Evolutionary conservation across 2,888 invertebrate genomes (phyloP).

Genomic region (Erebia palarica): DNA sequence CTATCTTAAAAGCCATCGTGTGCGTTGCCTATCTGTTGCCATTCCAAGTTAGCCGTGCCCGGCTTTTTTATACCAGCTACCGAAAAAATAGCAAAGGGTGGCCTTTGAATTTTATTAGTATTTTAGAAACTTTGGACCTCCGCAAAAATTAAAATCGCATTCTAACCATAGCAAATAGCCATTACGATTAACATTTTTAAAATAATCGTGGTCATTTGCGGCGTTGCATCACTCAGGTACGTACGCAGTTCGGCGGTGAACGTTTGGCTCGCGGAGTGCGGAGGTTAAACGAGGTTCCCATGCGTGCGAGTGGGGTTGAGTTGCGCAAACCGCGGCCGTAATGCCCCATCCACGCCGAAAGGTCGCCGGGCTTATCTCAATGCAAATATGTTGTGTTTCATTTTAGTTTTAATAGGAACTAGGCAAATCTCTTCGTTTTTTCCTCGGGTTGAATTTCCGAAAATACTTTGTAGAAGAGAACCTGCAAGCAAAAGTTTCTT

Average conservation of each 20-base stretch:
- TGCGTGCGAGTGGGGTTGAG: conserved; percentile 55
- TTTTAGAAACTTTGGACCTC: no score
- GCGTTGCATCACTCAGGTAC: conserved; percentile 40
- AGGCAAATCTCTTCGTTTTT: background rate
- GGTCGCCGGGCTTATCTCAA: conserved; percentile 53
- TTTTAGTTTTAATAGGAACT: conserved; percentile 14
- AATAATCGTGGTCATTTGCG: conserved; percentile 39
- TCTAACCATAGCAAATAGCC: background rate
- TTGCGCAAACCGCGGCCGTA: conserved; percentile 49
- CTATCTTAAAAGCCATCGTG: no score
- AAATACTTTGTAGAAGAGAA: no score
- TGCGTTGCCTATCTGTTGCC: no score
- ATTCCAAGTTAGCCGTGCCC: no score
- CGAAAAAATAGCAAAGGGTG: no score
- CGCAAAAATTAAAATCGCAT: background rate
- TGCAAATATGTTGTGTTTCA: conserved; percentile 38
- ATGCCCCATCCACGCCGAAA: conserved; percentile 73
- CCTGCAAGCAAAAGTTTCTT: no score
- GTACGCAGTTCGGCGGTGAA: conserved; percentile 44
- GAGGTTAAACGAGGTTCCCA: conserved; percentile 55
- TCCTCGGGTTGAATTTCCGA: no score
- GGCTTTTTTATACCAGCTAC: no score
- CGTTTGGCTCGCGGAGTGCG: conserved; percentile 45
- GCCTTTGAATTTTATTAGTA: no score
- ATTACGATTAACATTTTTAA: conserved; percentile 4